These are phyloP conservation scores for Argyrosomus regius DNA, from an alignment of 2,797 vertebrate species.

Conservation along the genomic window DNA sequence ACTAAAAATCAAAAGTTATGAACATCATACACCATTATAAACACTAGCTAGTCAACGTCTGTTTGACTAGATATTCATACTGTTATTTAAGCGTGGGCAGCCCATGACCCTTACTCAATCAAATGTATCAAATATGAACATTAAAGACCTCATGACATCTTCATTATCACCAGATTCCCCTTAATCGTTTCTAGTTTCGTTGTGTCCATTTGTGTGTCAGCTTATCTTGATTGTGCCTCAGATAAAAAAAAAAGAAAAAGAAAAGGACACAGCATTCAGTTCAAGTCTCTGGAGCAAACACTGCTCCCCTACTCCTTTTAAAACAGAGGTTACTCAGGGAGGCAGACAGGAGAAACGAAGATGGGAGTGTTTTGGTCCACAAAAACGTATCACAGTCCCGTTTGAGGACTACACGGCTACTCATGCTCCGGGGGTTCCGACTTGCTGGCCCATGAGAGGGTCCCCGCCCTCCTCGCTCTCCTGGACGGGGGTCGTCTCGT, in stretches of 20 bases:
- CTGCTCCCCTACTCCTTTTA: constrained; percentile 57
- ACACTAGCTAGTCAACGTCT: constrained; percentile 32
- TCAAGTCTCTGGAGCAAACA: constrained; percentile 62
- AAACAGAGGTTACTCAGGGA: constrained; percentile 51
- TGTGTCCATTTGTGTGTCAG: constrained; percentile 37
- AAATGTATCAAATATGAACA: constrained; percentile 46
- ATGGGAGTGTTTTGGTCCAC: constrained; percentile 69
- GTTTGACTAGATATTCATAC: constrained; percentile 31
- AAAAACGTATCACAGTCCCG: constrained; percentile 44
- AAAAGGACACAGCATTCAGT: constrained; percentile 55
- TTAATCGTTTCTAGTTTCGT: constrained; percentile 23
- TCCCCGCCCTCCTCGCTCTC: constrained; percentile 83
- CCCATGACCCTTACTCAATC: constrained; percentile 22
- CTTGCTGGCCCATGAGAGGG: constrained; percentile 91
- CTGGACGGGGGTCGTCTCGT: constrained; percentile 83
- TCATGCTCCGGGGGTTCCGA: constrained; percentile 95
- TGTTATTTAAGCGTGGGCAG: constrained; percentile 24
- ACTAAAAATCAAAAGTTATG: constrained; percentile 36
- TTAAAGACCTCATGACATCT: constrained; percentile 40
- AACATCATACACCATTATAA: constrained; percentile 25
- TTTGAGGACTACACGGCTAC: constrained; percentile 27
- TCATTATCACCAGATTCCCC: constrained; percentile 42
- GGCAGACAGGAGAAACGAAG: constrained; percentile 48
- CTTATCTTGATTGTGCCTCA: constrained; percentile 49
- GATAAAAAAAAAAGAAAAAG: constrained; percentile 30